phyloP scores from a whole-genome alignment of 2,797 vertebrate species.

The Falco concolor region DNA sequence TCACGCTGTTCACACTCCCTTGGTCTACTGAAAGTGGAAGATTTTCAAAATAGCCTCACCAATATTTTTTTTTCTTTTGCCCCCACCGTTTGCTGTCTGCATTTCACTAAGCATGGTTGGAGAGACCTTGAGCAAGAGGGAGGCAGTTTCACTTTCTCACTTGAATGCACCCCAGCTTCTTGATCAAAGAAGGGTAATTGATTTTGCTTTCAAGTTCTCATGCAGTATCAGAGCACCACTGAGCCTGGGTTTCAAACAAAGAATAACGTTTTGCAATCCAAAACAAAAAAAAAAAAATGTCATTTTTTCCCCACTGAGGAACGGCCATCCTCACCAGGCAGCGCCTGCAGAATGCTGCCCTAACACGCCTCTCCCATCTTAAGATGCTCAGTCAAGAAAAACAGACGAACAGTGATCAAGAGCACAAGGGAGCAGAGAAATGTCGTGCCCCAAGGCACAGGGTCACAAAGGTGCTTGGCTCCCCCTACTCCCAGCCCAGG shows the following conservation, averaged over 20 bases:
- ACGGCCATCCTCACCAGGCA: background rate
- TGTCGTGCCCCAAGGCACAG: background rate
- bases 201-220: background rate
- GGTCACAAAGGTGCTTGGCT: background rate
- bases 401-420: background rate
- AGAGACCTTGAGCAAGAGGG: background rate
- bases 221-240: background rate
- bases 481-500: background rate
- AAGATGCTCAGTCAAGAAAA: background rate
- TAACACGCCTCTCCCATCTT: fast-evolving
- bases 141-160: background rate
- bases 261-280: background rate
- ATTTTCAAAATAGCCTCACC: background rate
- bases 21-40: background rate
- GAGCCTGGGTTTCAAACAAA: background rate
- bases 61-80: background rate
- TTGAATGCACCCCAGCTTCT: background rate
- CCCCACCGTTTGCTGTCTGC: background rate
- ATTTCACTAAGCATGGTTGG: background rate
- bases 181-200: background rate
- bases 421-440: background rate
- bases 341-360: background rate
- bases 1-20: background rate
- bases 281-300: background rate
- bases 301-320: background rate